These are phyloP conservation scores for Sylvietta virens DNA, from an alignment of 2,113 vertebrate species.

Conservation along the genomic window DNA sequence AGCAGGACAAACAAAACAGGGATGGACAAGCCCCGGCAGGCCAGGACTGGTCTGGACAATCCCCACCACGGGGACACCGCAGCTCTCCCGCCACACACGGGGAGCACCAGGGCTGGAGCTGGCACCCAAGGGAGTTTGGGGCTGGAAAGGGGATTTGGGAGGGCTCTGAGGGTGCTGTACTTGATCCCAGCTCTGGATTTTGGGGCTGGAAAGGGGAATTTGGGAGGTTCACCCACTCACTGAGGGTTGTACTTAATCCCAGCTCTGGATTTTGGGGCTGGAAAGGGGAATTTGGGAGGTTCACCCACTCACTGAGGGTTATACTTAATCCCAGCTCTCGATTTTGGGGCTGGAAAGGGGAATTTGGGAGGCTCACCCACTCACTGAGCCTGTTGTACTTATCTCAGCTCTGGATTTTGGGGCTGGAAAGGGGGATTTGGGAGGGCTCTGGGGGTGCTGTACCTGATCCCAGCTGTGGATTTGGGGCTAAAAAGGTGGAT, in stretches of 20 bases:
- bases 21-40: neutral
- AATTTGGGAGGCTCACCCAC: slow-evolving; percentile 44
- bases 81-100: fast-evolving
- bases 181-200: slow-evolving; percentile 73
- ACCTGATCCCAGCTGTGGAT: neutral
- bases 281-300: neutral
- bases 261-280: neutral
- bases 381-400: slow-evolving; percentile 88
- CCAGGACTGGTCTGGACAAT: neutral
- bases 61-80: fast-evolving
- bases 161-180: slow-evolving; percentile 83
- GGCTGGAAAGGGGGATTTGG: neutral
- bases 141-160: fast-evolving
- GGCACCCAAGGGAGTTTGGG: fast-evolving
- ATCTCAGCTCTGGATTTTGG: slow-evolving; percentile 56
- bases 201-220: neutral
- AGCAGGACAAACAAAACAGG: fast-evolving
- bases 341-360: neutral
- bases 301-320: slow-evolving; percentile 87
- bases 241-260: slow-evolving; percentile 91
- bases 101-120: fast-evolving
- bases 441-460: neutral
- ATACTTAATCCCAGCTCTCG: slow-evolving; percentile 80
- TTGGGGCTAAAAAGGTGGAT: neutral
- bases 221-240: too few species aligned